Conservation (phyloP, 1,140 invertebrate species). For the Bombus cullumanus region DNA sequence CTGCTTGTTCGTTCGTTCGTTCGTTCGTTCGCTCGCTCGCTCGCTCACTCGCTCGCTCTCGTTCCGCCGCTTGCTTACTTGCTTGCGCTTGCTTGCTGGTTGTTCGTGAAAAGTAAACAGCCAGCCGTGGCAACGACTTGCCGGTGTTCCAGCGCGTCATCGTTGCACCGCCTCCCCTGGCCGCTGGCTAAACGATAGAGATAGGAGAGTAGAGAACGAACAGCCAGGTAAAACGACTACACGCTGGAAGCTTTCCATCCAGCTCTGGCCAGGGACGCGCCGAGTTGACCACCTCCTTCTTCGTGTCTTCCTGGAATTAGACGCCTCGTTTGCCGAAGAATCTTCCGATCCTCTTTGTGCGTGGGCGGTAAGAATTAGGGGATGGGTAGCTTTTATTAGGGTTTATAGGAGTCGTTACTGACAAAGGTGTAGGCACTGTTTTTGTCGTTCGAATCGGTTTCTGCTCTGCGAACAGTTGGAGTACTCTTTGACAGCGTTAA, state of each 20-base stretch:
- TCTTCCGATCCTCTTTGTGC: background rate
- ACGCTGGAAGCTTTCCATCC: background rate
- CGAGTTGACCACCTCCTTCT: background rate
- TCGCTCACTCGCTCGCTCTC: background rate
- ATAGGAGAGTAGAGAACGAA: conserved; percentile 28
- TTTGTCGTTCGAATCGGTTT: no score
- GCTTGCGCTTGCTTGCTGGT: conserved; percentile 1
- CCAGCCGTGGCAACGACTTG: conserved; percentile 65
- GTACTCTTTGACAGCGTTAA: no score
- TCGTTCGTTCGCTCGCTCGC: background rate
- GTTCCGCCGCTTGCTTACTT: background rate
- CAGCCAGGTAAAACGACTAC: conserved; percentile 32
- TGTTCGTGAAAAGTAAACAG: conserved; percentile 71
- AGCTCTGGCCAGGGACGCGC: background rate
- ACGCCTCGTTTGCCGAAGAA: background rate
- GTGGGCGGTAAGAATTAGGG: no score
- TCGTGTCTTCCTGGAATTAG: conserved; percentile 8
- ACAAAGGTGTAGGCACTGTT: no score
- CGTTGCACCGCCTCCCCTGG: conserved; percentile 32
- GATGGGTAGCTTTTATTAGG: no score
- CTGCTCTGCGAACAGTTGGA: rapidly evolving
- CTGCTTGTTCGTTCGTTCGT: background rate
- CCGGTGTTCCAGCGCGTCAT: conserved; percentile 57
- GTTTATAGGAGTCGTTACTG: no score
- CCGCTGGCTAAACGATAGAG: conserved; percentile 50